A percentile compares a stretch with the other conserved stretches of the same genome.
Evolutionary conservation across 2,888 invertebrate species (phyloP).

Genomic region (Ichneumoninae sp.): DNA sequence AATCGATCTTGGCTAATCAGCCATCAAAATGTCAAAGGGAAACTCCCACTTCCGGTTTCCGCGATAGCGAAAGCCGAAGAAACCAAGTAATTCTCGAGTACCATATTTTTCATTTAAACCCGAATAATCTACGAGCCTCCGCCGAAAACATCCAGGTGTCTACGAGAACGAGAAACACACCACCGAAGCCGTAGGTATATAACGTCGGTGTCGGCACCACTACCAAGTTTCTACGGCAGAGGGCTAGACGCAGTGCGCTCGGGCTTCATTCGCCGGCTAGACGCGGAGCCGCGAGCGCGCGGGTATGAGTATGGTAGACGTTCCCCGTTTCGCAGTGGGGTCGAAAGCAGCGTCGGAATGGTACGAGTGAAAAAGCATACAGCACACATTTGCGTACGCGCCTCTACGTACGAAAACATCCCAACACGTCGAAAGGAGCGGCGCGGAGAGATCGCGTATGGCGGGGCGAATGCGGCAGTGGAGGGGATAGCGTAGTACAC

Average conservation of each 20-base stretch:
- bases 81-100: not conserved
- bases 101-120: not conserved
- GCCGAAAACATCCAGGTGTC: not conserved
- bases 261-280: slow-evolving; percentile 9
- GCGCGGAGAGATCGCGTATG: slow-evolving; percentile 25
- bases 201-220: not conserved
- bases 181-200: not conserved
- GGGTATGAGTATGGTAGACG: not conserved
- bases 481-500: slow-evolving; percentile 51
- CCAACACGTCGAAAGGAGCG: slow-evolving; percentile 10
- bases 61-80: not conserved
- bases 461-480: not conserved
- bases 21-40: not conserved
- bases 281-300: slow-evolving; percentile 10
- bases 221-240: not conserved
- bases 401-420: not conserved
- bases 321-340: slow-evolving; percentile 3
- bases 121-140: not conserved
- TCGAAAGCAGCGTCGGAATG: slow-evolving; percentile 12
- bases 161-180: not conserved
- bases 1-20: too few relatives aligned
- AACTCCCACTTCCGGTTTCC: too few relatives aligned
- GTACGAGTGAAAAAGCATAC: slow-evolving; percentile 6
- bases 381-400: not conserved
- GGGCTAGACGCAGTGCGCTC: slow-evolving; percentile 6